These are phyloP conservation scores for Aegypius monachus DNA, from an alignment of 2,113 vertebrate genomes.

Conservation along the genomic window DNA sequence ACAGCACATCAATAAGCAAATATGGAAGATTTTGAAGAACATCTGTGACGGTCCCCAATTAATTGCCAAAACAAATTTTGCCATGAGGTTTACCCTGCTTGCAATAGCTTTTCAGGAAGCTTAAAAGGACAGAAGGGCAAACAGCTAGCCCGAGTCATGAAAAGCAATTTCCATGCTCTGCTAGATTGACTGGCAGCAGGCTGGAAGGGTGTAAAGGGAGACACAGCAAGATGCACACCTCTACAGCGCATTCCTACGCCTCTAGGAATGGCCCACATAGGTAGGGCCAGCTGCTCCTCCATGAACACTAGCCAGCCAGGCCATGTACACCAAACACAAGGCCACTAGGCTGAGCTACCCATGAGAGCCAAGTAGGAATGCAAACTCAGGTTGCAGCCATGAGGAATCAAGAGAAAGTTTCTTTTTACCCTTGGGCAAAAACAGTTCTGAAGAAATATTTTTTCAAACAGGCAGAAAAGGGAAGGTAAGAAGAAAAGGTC, in stretches of 20 bases:
- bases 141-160: neutral
- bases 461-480: neutral
- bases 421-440: neutral
- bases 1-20: neutral
- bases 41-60: neutral
- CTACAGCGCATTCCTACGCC: too few species aligned
- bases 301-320: neutral
- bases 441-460: neutral
- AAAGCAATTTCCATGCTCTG: neutral
- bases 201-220: neutral
- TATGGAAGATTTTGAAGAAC: neutral
- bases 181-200: neutral
- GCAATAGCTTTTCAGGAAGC: neutral
- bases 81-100: neutral
- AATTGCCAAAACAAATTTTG: neutral
- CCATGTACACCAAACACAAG: rapidly evolving
- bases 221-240: neutral
- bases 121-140: neutral
- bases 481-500: neutral
- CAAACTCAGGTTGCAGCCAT: neutral
- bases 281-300: neutral
- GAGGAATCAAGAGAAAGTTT: neutral
- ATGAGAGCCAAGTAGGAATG: neutral
- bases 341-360: neutral
- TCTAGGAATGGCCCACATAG: neutral